These are phyloP conservation scores for Luscinia luscinia DNA, from an alignment of 2,797 vertebrate genomes.

Conservation along the genomic window DNA sequence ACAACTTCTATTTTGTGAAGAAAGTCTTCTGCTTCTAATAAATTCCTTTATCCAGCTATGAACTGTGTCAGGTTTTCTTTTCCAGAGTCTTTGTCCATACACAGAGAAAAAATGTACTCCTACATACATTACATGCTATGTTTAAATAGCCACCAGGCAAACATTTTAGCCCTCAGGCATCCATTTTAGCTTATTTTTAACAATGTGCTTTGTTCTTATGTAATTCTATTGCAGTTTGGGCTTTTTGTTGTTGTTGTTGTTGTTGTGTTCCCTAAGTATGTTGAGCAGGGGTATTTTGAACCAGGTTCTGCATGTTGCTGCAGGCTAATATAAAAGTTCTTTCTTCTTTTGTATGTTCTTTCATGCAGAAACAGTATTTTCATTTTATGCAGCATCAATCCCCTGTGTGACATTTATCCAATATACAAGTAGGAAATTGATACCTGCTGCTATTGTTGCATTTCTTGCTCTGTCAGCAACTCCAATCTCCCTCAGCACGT, in stretches of 20 bases:
- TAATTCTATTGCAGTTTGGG: neutral
- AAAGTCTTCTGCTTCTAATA: constrained; percentile 43
- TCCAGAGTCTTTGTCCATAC: neutral
- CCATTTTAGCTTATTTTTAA: neutral
- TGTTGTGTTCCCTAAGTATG: neutral
- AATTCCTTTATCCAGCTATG: constrained; percentile 33
- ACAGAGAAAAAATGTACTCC: neutral
- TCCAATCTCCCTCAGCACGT: neutral
- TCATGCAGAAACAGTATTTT: neutral
- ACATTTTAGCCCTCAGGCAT: neutral
- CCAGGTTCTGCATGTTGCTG: neutral
- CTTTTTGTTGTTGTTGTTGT: neutral
- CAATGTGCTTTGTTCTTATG: neutral
- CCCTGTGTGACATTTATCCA: neutral
- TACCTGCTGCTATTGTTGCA: neutral
- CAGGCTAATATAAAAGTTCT: neutral
- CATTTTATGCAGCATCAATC: neutral
- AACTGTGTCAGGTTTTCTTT: constrained; percentile 30
- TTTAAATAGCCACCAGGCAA: neutral
- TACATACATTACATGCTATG: neutral
- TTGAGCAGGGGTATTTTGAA: neutral
- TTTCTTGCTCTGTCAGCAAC: constrained; percentile 1
- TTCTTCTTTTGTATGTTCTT: neutral
- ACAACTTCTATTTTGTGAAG: constrained; percentile 7
- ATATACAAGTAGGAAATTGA: neutral